phyloP scores from a whole-genome alignment of 2,888 invertebrate genomes.

The Tolmerus cingulatus region DNA sequence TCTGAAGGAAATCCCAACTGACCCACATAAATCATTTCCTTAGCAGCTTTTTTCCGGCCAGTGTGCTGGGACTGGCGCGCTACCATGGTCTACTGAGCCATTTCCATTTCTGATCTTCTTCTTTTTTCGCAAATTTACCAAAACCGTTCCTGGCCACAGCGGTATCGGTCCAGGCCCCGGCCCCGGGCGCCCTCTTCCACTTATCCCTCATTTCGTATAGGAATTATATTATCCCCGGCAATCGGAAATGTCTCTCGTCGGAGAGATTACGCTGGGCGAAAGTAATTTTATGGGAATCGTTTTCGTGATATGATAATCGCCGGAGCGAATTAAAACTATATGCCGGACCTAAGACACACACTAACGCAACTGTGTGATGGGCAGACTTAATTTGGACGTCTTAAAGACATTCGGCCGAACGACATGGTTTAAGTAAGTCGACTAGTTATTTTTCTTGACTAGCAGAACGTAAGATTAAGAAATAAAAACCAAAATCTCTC shows the following conservation, averaged over 20 bases:
- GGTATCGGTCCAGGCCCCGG: not conserved
- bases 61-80: not conserved
- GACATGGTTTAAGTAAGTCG: too few relatives aligned
- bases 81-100: not conserved
- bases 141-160: not conserved
- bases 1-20: slow-evolving; percentile 39
- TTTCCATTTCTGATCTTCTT: slow-evolving; percentile 25
- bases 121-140: not conserved
- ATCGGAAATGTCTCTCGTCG: slow-evolving; percentile 32
- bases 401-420: not conserved
- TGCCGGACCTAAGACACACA: not conserved
- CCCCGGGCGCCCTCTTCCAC: not conserved
- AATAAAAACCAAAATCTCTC: too few relatives aligned
- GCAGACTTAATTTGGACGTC: not conserved
- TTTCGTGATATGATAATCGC: slow-evolving; percentile 29
- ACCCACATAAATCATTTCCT: slow-evolving; percentile 45
- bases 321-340: not conserved
- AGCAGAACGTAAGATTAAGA: too few relatives aligned
- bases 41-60: slow-evolving; percentile 20
- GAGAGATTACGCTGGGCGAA: slow-evolving; percentile 21
- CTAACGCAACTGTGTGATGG: not conserved
- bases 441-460: too few relatives aligned
- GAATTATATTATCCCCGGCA: slow-evolving; percentile 7
- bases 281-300: slow-evolving; percentile 26
- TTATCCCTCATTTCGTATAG: not conserved